Percentiles rank a stretch among this genome's conserved stretches.
These are phyloP conservation scores for Meta bourneti DNA, from an alignment of 2,888 invertebrate species.

Conservation along the genomic window DNA sequence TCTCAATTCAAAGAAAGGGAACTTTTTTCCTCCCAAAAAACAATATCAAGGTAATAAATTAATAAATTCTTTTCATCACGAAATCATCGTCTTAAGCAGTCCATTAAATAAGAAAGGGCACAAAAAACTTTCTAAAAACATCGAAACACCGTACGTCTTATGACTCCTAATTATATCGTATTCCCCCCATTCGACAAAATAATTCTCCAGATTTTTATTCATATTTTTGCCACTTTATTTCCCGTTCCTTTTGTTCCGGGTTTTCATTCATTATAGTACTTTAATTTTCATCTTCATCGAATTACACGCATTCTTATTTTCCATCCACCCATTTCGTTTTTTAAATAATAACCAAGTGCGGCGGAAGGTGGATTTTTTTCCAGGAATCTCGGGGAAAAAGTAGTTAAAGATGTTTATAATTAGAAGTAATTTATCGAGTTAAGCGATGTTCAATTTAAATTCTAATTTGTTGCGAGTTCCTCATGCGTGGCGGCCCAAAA, in stretches of 20 bases:
- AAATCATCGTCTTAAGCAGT: background rate
- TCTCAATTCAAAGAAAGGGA: background rate
- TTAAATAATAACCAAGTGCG: slow-evolving; percentile 27
- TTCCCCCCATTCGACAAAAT: background rate
- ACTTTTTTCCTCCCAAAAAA: background rate
- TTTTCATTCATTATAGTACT: slow-evolving; percentile 40
- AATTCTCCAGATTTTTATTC: background rate
- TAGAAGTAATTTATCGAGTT: slow-evolving; percentile 57
- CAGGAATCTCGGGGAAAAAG: background rate
- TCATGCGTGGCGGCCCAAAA: slow-evolving; percentile 9
- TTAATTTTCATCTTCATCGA: slow-evolving; percentile 62
- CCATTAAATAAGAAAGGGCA: background rate
- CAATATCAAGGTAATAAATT: background rate
- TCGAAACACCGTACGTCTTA: background rate
- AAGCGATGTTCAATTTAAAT: slow-evolving; percentile 57
- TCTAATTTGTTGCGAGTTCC: slow-evolving; percentile 31
- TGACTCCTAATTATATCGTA: background rate
- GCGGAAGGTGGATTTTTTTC: background rate
- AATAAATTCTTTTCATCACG: background rate
- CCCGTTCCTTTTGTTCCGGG: background rate
- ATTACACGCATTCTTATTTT: slow-evolving; percentile 46
- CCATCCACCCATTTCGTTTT: background rate
- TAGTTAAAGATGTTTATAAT: slow-evolving; percentile 58
- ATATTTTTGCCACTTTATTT: background rate
- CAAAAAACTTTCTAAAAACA: background rate